Conservation (phyloP, 2,113 vertebrate species). For the Chamaetylas fuelleborni region DNA sequence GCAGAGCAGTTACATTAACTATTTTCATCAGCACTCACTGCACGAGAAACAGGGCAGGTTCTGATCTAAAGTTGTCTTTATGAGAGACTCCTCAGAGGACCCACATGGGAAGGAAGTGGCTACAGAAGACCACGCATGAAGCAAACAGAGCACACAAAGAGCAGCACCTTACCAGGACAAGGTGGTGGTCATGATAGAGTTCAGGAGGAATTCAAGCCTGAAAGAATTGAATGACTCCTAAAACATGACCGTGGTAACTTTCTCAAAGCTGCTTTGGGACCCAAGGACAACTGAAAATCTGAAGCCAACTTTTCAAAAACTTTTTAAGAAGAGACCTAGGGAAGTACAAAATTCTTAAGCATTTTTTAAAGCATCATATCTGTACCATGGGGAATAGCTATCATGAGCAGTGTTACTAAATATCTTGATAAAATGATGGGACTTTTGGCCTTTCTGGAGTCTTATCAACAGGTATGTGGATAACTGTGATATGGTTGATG, state of each 20-base stretch:
- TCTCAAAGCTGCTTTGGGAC: neutral
- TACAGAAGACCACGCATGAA: neutral
- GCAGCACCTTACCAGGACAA: neutral
- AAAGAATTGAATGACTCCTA: neutral
- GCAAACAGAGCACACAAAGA: neutral
- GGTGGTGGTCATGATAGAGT: neutral
- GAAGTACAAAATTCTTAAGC: neutral
- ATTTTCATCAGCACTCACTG: neutral
- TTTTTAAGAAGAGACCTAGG: neutral
- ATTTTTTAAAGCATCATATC: neutral
- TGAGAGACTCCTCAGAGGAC: neutral
- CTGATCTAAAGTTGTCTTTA: neutral
- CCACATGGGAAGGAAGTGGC: fast-evolving
- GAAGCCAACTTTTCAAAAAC: neutral
- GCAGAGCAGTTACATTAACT: neutral
- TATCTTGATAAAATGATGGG: neutral
- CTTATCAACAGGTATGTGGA: neutral
- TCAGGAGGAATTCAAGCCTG: neutral
- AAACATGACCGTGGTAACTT: neutral
- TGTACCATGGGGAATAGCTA: neutral
- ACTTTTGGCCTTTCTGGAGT: neutral
- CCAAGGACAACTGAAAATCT: neutral
- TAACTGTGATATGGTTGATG: neutral
- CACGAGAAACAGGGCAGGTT: neutral
- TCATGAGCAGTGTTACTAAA: neutral